Conservation (phyloP, 1,140 invertebrate genomes). For the Dermatophagoides farinae region DNA sequence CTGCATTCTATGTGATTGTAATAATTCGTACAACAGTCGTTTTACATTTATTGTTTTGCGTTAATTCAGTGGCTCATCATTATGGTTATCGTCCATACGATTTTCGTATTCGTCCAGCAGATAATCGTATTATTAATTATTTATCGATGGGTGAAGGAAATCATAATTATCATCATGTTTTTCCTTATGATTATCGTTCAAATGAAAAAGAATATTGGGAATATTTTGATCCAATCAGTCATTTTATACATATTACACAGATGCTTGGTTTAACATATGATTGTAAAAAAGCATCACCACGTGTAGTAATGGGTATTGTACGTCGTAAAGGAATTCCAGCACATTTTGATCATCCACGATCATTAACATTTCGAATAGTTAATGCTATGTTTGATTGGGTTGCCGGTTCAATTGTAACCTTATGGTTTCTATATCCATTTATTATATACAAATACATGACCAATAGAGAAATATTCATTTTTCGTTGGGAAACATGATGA, state of each 20-base stretch:
- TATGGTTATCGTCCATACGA: not conserved
- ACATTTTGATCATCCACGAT: too few species aligned
- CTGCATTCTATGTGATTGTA: constrained; percentile 19
- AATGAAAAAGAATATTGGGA: constrained; percentile 47
- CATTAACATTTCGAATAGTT: too few species aligned
- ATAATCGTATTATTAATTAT: not conserved
- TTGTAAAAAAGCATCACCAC: not conserved
- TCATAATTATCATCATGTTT: constrained; percentile 36
- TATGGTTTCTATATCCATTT: too few species aligned
- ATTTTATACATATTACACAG: constrained; percentile 32
- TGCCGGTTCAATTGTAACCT: too few species aligned
- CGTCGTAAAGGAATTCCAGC: too few species aligned
- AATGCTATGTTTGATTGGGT: too few species aligned
- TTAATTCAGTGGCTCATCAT: not conserved
- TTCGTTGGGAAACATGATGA: too few species aligned
- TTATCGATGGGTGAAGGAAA: constrained; percentile 28
- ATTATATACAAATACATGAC: too few species aligned
- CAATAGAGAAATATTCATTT: too few species aligned
- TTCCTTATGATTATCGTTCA: constrained; percentile 52
- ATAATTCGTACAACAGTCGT: constrained; percentile 22
- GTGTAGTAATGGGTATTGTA: too few species aligned
- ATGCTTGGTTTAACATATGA: constrained; percentile 31
- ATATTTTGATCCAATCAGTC: constrained; percentile 39
- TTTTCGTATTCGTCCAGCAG: not conserved
- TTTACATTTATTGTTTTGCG: not conserved